Base-by-base conservation (phyloP, 2,888 invertebrate species). In the Nemapogon koenigi region DNA sequence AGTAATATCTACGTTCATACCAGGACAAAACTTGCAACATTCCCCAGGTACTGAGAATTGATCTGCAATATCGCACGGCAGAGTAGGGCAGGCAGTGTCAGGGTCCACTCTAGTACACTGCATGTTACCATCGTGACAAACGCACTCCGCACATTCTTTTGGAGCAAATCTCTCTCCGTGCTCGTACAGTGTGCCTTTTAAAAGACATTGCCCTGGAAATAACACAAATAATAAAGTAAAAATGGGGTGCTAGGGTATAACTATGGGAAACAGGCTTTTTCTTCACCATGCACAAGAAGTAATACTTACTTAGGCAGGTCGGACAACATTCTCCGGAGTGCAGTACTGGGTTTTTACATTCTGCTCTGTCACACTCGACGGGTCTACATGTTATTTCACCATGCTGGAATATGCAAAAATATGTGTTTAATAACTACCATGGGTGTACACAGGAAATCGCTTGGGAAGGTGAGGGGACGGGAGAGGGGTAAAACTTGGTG, bases 11-110 rank as follows among this genome's bases (percentile, higher is more conserved):
- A 31, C 8, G 3, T 13, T 22, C 40, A 17, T 68, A 91, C 93
- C 93, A 76, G 89, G 89, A 68, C 94, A 94, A 62, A 91, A 90
- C 65, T 90, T 90, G 82, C 94, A 94, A 78, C 94, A 94, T 66
- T 91, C 89, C 42, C 89, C 92, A 35, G 89, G 87, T 43, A 91
- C 89, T 51, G 86, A 86, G 64, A 93, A 87, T 71, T 91, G 90
- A 59, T 90, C 85, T 45, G 84, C 82, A 36, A 82, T 79, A 46
- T 90, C 88, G 71, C 94, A 94, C 38, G 87, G 83, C 50, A 93
- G 81, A 51, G 83, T 81, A 35, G 92, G 91, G 69, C 94, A 94
- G 50, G 83, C 84, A 41, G 82, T 83, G 53, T 86, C 84, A 19
- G 88, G 88, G 62, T 90, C 86, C 43, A 86, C 83, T 51, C 84